Conservation (phyloP, 2,888 invertebrate species). For the Drosophila pegasa region DNA sequence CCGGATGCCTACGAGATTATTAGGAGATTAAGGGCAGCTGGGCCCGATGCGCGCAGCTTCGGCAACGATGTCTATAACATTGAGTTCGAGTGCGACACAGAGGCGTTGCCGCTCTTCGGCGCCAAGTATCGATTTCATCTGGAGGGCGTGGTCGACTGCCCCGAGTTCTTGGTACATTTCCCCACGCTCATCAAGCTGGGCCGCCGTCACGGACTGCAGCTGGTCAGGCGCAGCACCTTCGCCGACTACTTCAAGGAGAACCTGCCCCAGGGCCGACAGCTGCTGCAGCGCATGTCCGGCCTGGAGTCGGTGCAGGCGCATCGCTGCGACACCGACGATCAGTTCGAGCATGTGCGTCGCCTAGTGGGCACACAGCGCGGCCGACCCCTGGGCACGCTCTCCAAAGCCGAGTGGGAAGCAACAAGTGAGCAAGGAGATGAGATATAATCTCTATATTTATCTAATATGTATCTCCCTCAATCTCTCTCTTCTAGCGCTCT, state of each 20-base stretch:
- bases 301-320: slow-evolving; percentile 90
- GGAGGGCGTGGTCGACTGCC: slow-evolving; percentile 98
- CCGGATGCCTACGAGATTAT: slow-evolving; percentile 97
- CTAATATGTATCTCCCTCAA: neutral
- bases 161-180: slow-evolving; percentile 98
- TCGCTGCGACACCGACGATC: slow-evolving; percentile 86
- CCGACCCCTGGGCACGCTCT: slow-evolving; percentile 91
- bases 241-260: slow-evolving; percentile 89
- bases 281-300: slow-evolving; percentile 92
- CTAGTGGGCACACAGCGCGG: slow-evolving; percentile 81
- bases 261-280: slow-evolving; percentile 78
- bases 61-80: slow-evolving; percentile 93
- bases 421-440: slow-evolving; percentile 89
- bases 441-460: slow-evolving; percentile 15
- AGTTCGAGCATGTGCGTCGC: slow-evolving; percentile 90
- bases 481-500: slow-evolving; percentile 87
- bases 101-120: slow-evolving; percentile 94
- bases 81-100: slow-evolving; percentile 89
- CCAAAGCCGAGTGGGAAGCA: slow-evolving; percentile 96
- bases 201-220: slow-evolving; percentile 89
- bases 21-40: slow-evolving; percentile 88
- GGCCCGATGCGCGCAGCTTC: slow-evolving; percentile 86
- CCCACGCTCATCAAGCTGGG: slow-evolving; percentile 92
- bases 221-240: slow-evolving; percentile 90
- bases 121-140: slow-evolving; percentile 97